Evolutionary conservation across 2,888 invertebrate genomes (phyloP), one percentile per base, ranked within the genome.

Genomic region (Eristalis pertinax): DNA sequence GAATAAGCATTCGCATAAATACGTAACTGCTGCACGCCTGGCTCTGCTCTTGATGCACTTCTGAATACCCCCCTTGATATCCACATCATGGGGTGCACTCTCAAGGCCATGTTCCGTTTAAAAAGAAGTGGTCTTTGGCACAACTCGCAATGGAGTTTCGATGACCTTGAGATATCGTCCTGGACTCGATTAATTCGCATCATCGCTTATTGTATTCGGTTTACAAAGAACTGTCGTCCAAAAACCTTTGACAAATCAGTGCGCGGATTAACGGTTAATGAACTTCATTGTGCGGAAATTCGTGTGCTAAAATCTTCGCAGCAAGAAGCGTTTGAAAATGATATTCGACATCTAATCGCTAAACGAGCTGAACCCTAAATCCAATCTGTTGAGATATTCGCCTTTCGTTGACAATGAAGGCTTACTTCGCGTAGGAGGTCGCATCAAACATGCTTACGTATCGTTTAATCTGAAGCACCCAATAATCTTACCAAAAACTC

Each of bases 141-240:
- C n/a, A n/a, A n/a, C n/a, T n/a, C n/a, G n/a, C n/a, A n/a, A n/a
- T n/a, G n/a, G n/a, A n/a, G n/a, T n/a, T n/a, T n/a, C n/a, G n/a
- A n/a, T n/a, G n/a, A n/a, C n/a, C n/a, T n/a, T n/a, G 73, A 80
- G 65, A 26, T 65, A n/a, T 79, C 65, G 10, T 72, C 65, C 8
- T 79, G 73, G 72, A 22, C 24, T 60, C 79, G 82, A 10, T 35
- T 77, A 19, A 43, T 68, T 35, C 68, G 50, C n/a, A 38, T 29
- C n/a, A 26, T 56, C 24, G 73, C 73, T 10, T 78, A 76, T 35
- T 67, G 65, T 56, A 7, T 77, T 22, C 83, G 77, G 35, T 78
- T 78, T 72, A 10, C 29, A 10, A 43, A 19, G 1, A 76, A 63
- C 5, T 41, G 32, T 15, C 41, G 62, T 58, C 60, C 26, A 32